phyloP scores from a whole-genome alignment of 2,113 vertebrate genomes.

The Trochalopteron elliotii region DNA sequence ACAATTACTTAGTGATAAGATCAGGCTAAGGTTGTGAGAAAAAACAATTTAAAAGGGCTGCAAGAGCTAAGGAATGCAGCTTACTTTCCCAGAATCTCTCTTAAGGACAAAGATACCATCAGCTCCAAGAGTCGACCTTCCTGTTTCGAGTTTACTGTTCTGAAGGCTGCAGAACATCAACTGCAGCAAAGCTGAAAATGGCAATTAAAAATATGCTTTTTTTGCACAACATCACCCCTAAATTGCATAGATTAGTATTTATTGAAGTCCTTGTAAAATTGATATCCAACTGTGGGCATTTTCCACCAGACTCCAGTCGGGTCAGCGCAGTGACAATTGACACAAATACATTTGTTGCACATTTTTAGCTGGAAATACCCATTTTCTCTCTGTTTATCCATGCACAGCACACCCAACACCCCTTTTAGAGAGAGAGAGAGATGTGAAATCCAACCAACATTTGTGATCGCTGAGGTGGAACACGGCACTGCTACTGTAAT shows the following conservation, averaged over 20 bases:
- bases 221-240: neutral
- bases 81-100: conserved; percentile 26
- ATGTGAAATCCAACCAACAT: conserved; percentile 11
- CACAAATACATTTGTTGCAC: conserved; percentile 70
- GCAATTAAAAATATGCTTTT: neutral
- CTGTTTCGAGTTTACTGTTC: conserved; percentile 3
- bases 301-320: conserved; percentile 9
- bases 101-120: conserved; percentile 23
- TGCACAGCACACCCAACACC: conserved; percentile 46
- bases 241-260: conserved; percentile 50
- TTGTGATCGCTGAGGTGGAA: neutral
- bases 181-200: conserved; percentile 17
- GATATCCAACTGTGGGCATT: neutral
- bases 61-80: conserved; percentile 34
- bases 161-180: neutral
- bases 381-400: conserved; percentile 20
- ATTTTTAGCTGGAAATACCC: conserved; percentile 32
- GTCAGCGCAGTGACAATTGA: conserved; percentile 65
- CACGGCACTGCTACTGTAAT: neutral
- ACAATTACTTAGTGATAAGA: conserved; percentile 32
- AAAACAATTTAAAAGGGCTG: conserved; percentile 52
- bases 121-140: conserved; percentile 3
- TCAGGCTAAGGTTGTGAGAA: conserved; percentile 25
- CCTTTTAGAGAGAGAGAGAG: neutral
- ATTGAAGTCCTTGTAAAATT: conserved; percentile 32